A percentile compares a stretch with the other conserved stretches of the same genome.
These are phyloP conservation scores for Eurosta solidaginis DNA, from an alignment of 1,140 invertebrate genomes.

Conservation along the genomic window DNA sequence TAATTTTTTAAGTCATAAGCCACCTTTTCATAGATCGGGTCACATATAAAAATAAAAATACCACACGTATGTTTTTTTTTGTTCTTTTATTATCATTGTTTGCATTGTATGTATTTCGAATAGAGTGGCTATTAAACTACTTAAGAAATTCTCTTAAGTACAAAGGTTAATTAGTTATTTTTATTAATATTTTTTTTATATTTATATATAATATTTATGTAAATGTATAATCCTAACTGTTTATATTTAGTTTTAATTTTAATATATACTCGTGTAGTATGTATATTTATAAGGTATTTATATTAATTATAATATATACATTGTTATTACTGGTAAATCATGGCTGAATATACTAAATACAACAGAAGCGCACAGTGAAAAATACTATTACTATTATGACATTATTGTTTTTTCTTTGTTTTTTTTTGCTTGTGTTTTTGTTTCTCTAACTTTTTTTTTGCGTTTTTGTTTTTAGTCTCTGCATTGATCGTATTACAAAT, in stretches of 20 bases:
- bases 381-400: conserved; percentile 23
- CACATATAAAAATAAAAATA: no score
- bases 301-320: conserved; percentile 28
- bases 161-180: conserved; percentile 13
- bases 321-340: conserved; percentile 20
- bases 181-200: neutral
- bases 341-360: conserved; percentile 27
- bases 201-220: conserved; percentile 2
- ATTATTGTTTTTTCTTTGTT: neutral
- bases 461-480: neutral
- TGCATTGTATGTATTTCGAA: conserved; percentile 24
- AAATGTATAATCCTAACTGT: conserved; percentile 19
- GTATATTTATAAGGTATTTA: conserved; percentile 20
- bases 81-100: conserved; percentile 14
- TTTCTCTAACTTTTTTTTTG: neutral
- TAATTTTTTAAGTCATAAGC: no score
- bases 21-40: no score
- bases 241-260: conserved; percentile 12
- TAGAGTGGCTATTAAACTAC: conserved; percentile 29
- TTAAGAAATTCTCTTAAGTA: conserved; percentile 31
- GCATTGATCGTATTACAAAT: neutral
- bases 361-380: conserved; percentile 27
- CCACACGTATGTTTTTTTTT: neutral
- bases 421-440: neutral
- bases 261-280: neutral